A percentile compares a stretch with the other conserved stretches of the same genome.
These are phyloP conservation scores for Perizoma affinitatum DNA, from an alignment of 2,888 invertebrate species.

Conservation along the genomic window DNA sequence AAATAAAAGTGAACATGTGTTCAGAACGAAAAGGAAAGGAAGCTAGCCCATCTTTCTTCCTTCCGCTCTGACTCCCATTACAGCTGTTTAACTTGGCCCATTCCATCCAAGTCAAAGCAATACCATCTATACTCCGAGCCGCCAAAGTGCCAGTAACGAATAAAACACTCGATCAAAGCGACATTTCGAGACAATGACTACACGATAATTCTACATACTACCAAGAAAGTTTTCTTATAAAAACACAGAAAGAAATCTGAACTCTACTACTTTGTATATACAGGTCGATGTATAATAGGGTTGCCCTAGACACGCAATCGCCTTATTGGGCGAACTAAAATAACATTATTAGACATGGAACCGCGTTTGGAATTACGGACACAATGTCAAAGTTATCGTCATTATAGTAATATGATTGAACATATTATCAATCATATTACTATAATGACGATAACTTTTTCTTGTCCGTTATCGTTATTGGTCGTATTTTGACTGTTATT, in stretches of 20 bases:
- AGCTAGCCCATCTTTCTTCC: conserved; percentile 19
- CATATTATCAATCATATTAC: conserved; percentile 58
- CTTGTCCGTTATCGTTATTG: conserved; percentile 50
- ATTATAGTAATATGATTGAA: too few species aligned
- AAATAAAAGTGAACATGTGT: background rate
- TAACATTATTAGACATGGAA: conserved; percentile 67
- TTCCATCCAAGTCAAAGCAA: conserved; percentile 37
- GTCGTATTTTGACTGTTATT: conserved; percentile 30
- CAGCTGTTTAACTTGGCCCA: conserved; percentile 38
- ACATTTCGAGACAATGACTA: conserved; percentile 56
- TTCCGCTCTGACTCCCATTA: conserved; percentile 29
- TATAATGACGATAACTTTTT: conserved; percentile 57
- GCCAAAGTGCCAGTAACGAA: conserved; percentile 51
- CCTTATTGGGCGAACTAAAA: conserved; percentile 62
- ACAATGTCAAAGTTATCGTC: too few species aligned
- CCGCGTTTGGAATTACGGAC: conserved; percentile 56
- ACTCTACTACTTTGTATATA: conserved; percentile 41
- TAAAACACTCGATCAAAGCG: conserved; percentile 58
- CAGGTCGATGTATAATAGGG: conserved; percentile 33
- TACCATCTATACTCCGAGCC: conserved; percentile 47
- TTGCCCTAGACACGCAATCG: conserved; percentile 57
- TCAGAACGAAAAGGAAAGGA: conserved; percentile 9
- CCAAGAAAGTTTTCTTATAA: conserved; percentile 51
- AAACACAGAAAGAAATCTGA: conserved; percentile 37
- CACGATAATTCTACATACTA: conserved; percentile 53